A percentile compares a stretch with the other conserved stretches of the same genome.
These are phyloP conservation scores for Zoroaster sp. DNA, from an alignment of 53 echinoderm and acorn worm species.

Conservation along the genomic window DNA sequence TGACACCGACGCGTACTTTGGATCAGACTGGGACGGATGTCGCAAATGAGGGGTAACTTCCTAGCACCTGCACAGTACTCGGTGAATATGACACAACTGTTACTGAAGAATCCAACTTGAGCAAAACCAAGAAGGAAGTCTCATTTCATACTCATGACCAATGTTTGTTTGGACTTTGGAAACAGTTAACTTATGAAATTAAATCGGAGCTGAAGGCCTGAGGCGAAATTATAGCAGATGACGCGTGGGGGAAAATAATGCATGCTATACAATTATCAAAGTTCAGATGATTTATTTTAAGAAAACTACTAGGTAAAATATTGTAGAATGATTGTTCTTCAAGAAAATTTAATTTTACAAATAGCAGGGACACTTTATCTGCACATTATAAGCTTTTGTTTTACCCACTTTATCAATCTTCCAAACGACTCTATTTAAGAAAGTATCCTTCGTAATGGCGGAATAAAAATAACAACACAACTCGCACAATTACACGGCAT, in stretches of 20 bases:
- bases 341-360: too few species aligned
- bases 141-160: background rate
- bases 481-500: too few species aligned
- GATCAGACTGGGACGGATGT: slow-evolving; percentile 44
- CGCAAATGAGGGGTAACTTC: slow-evolving; percentile 39
- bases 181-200: background rate
- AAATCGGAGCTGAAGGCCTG: slow-evolving; percentile 10
- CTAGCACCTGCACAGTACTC: slow-evolving; percentile 35
- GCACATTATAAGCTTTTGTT: too few species aligned
- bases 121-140: slow-evolving; percentile 18
- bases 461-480: too few species aligned
- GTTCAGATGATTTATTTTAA: background rate
- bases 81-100: slow-evolving; percentile 58
- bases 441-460: too few species aligned
- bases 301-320: background rate
- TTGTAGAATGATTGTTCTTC: too few species aligned
- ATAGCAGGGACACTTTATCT: too few species aligned
- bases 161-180: background rate
- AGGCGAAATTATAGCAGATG: background rate
- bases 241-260: background rate
- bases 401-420: too few species aligned
- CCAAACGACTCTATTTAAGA: too few species aligned
- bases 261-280: background rate
- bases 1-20: slow-evolving; percentile 24
- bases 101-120: slow-evolving; percentile 18